Base-by-base conservation (phyloP, 2,888 invertebrate species). In the Napeogenes inachia region DNA sequence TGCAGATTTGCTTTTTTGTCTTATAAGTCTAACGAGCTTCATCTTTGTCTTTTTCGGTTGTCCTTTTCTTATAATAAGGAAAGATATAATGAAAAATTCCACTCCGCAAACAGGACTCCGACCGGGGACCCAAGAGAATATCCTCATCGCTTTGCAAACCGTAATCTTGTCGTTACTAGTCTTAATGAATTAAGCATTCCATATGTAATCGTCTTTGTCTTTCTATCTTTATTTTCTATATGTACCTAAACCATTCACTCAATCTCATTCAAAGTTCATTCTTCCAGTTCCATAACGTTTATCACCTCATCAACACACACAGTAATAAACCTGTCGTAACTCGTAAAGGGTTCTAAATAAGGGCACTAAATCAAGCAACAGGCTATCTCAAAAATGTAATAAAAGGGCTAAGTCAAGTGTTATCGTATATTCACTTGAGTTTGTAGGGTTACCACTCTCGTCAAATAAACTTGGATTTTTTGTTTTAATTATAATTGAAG, bases 311-410 rank as follows among this genome's bases (percentile, higher is more conserved):
- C 53, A 21, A 45, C 33, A 45, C 32, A 59, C 42, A 54, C 42
- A 54, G 54, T 5, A 59, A 59, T 59, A 59, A 59, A 30, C 45
- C 45, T 30, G 10, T 50, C 30, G 50, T 50, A 54, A 50, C 35
- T 54, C 45, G 45, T 38, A 30, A 32, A 13, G n/a, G 54, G 33
- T 45, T 45, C 54, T 59, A 45, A 45, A 59, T 59, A 21, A 21
- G 21, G 54, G 33, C 33, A 54, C 54, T 59, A 45, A 45, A 59
- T 59, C 59, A 59, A 59, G 54, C 59, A 59, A 59, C 59, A 59
- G 59, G 59, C 59, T 59, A 59, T 45, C 57, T 13, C 1, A 32
- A 33, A 2, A 13, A 45, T 12, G 54, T 10, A 45, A 50, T 54
- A 33, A 54, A 54, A 59, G 54, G 45, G 45, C 42, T 53, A 30